phyloP scores from a whole-genome alignment of 2,888 invertebrate genomes.

The Andrena trimmerana region DNA sequence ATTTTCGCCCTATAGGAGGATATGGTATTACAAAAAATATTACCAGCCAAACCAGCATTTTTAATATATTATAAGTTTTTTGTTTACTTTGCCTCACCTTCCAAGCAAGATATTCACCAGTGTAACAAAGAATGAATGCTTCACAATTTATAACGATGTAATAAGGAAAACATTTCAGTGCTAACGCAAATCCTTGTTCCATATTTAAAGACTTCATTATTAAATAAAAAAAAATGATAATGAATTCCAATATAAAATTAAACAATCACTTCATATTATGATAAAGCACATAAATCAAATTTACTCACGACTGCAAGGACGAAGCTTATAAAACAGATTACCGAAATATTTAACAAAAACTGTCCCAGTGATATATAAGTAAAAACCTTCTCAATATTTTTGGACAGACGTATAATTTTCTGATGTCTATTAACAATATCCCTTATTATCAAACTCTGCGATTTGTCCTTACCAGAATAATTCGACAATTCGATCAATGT shows the following conservation, averaged over 20 bases:
- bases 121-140: conserved; percentile 59
- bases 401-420: conserved; percentile 47
- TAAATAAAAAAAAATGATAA: not conserved
- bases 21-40: not conserved
- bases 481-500: conserved; percentile 22
- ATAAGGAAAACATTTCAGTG: conserved; percentile 55
- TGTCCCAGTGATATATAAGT: conserved; percentile 53
- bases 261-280: not conserved
- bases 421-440: conserved; percentile 48
- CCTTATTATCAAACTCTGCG: conserved; percentile 9
- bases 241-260: not conserved
- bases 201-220: conserved; percentile 23
- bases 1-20: conserved; percentile 30
- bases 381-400: conserved; percentile 46
- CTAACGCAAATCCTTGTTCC: conserved; percentile 8
- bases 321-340: conserved; percentile 62
- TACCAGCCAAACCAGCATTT: not conserved
- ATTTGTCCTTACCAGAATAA: not conserved
- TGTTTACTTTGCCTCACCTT: conserved; percentile 49
- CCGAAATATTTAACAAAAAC: conserved; percentile 56
- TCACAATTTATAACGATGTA: conserved; percentile 57
- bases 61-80: not conserved
- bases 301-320: conserved; percentile 56
- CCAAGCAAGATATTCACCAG: conserved; percentile 64
- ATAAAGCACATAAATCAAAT: not conserved